phyloP scores from a whole-genome alignment of 1,140 invertebrate genomes.

The Colletes gigas region DNA sequence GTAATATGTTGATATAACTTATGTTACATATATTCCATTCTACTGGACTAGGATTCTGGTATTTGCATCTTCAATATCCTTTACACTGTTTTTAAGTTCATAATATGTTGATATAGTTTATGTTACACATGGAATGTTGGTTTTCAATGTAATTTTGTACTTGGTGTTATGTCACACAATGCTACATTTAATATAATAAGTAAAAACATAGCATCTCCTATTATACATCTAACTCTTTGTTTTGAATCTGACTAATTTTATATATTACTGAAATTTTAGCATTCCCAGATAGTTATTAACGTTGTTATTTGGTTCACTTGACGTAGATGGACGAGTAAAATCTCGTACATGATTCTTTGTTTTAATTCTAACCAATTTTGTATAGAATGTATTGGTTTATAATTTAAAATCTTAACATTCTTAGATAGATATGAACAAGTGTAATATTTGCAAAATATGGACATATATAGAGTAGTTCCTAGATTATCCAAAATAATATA shows the following conservation, averaged over 20 bases:
- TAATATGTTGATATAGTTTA: constrained; percentile 14
- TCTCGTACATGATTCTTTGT: constrained; percentile 74
- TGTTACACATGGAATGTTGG: constrained; percentile 17
- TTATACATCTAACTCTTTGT: constrained; percentile 85
- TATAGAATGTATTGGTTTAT: constrained; percentile 92
- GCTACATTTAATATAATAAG: constrained; percentile 90
- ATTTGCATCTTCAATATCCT: constrained; percentile 75
- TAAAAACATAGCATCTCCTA: constrained; percentile 89
- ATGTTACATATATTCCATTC: background rate
- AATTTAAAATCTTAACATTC: constrained; percentile 86
- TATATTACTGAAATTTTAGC: too few species aligned
- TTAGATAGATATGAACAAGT: constrained; percentile 7
- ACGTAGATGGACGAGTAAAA: too few species aligned
- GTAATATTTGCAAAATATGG: too few species aligned
- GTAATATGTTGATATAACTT: constrained; percentile 14
- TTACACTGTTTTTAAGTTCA: constrained; percentile 67
- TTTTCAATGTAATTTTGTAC: constrained; percentile 61
- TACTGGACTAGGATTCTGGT: constrained; percentile 63
- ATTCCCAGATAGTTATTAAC: too few species aligned
- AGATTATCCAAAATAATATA: too few species aligned
- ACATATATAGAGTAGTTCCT: too few species aligned
- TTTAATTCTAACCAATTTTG: constrained; percentile 89
- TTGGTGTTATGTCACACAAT: constrained; percentile 85
- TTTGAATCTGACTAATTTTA: too few species aligned
- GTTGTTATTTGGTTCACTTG: too few species aligned